Percentiles rank a stretch among this genome's conserved stretches.
Conservation (phyloP, 2,888 invertebrate genomes). For the Dione juno region DNA sequence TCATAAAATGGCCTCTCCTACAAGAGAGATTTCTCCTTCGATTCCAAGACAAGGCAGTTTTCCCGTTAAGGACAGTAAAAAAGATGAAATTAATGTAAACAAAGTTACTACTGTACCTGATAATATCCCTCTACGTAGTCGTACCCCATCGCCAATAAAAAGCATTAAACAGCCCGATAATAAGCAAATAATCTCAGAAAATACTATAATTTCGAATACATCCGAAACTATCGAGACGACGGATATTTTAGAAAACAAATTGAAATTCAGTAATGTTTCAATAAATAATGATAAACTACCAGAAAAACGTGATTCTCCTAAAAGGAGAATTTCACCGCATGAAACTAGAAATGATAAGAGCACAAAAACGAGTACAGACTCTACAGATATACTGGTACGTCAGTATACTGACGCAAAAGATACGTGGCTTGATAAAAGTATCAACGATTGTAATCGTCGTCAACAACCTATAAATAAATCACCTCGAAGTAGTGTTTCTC, state of each 20-base stretch:
- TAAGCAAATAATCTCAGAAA: neutral
- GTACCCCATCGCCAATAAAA: slow-evolving; percentile 27
- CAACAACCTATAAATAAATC: slow-evolving; percentile 48
- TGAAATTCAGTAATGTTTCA: slow-evolving; percentile 5
- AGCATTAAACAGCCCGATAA: neutral
- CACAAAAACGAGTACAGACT: neutral
- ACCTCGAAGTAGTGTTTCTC: slow-evolving; percentile 58
- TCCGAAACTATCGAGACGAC: neutral
- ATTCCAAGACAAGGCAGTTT: slow-evolving; percentile 11
- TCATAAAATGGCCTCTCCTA: slow-evolving; percentile 51
- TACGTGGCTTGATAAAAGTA: slow-evolving; percentile 30
- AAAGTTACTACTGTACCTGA: neutral
- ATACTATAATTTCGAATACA: slow-evolving; percentile 4
- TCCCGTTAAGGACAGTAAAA: neutral
- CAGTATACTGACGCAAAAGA: slow-evolving; percentile 37
- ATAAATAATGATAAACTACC: slow-evolving; percentile 16
- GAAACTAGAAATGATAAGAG: slow-evolving; percentile 56
- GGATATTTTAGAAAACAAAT: slow-evolving; percentile 1
- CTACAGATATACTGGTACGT: slow-evolving; percentile 21
- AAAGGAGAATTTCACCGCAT: slow-evolving; percentile 51
- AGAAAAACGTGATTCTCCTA: slow-evolving; percentile 23
- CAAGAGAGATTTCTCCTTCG: slow-evolving; percentile 44
- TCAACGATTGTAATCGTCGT: slow-evolving; percentile 47
- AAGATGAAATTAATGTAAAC: neutral
- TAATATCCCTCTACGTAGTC: slow-evolving; percentile 1